These are phyloP conservation scores for Mycetomoellerius zeteki DNA, from an alignment of 1,140 invertebrate species.

Conservation along the genomic window DNA sequence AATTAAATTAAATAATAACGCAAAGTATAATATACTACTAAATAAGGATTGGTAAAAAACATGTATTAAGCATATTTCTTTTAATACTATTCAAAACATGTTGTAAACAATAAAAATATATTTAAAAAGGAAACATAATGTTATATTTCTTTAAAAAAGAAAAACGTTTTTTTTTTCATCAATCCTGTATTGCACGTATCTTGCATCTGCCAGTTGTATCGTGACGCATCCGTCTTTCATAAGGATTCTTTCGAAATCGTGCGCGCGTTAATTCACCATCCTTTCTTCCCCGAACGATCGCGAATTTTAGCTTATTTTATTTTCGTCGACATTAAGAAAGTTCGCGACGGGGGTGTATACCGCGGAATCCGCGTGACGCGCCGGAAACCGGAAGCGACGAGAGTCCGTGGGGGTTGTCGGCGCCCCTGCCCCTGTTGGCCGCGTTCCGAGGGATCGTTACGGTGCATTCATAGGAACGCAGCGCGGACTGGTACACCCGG, in stretches of 20 bases:
- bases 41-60: too few species aligned
- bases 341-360: slow-evolving; percentile 31
- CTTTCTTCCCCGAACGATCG: not conserved
- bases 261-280: not conserved
- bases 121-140: too few species aligned
- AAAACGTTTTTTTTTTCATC: too few species aligned
- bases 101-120: too few species aligned
- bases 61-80: too few species aligned
- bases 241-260: not conserved
- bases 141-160: too few species aligned
- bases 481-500: slow-evolving; percentile 50
- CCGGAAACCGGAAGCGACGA: slow-evolving; percentile 61
- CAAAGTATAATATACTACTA: too few species aligned
- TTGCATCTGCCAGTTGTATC: not conserved
- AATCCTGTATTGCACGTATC: not conserved
- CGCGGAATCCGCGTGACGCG: slow-evolving; percentile 53
- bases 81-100: too few species aligned
- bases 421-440: not conserved
- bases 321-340: slow-evolving; percentile 47
- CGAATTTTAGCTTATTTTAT: slow-evolving; percentile 37
- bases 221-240: not conserved
- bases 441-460: slow-evolving; percentile 60
- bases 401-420: not conserved
- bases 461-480: slow-evolving; percentile 59
- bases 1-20: too few species aligned